Conservation (phyloP, 2,113 vertebrate species). For the Brienomyrus longianalis region DNA sequence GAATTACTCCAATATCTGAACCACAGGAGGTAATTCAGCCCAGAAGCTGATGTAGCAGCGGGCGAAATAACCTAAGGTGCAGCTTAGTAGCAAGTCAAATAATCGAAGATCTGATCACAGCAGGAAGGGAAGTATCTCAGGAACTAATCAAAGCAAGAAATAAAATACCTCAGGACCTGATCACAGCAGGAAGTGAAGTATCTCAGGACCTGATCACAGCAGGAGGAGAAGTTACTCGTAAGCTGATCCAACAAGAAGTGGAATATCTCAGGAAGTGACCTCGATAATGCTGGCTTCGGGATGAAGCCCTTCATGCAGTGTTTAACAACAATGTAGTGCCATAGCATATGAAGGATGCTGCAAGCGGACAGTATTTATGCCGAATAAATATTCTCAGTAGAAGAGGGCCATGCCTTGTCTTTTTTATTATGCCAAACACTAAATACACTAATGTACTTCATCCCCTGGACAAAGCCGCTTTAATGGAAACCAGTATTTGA, state of each 20-base stretch:
- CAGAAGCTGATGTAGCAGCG: neutral
- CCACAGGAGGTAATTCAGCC: neutral
- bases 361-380: neutral
- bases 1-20: neutral
- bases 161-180: neutral
- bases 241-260: neutral
- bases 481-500: neutral
- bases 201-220: neutral
- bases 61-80: neutral
- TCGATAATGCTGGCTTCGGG: neutral
- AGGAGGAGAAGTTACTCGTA: neutral
- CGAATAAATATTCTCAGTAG: neutral
- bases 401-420: neutral
- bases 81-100: neutral
- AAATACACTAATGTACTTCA: neutral
- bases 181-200: neutral
- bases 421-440: neutral
- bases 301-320: neutral
- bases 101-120: neutral
- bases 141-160: neutral
- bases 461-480: neutral
- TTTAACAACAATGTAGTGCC: neutral
- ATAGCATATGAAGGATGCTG: neutral
- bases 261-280: neutral
- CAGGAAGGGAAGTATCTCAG: slow-evolving; percentile 2